Evolutionary conservation across 2,888 invertebrate species (phyloP), one percentile per base, ranked within the genome.

Genomic region (Leucozona laternaria): DNA sequence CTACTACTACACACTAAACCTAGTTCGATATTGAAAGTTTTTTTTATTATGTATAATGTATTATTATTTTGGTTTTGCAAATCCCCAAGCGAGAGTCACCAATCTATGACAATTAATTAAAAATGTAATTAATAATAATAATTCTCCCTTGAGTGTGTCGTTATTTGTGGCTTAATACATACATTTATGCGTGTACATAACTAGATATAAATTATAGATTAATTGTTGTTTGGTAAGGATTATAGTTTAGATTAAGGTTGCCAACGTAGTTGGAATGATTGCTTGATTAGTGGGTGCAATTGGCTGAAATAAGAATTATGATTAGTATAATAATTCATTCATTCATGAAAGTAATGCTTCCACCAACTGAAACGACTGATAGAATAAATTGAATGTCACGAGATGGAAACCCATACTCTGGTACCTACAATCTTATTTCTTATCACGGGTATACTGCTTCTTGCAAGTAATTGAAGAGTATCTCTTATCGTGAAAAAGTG

Each of bases 41-140:
- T 53, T 15, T 15, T 53, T 37, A 28, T 50, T 15, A 15, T 53
- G n/a, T n/a, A n/a, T n/a, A n/a, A n/a, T n/a, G n/a, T 20, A 48
- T 48, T 50, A 50, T 48, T 31, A 37, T 64, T 34, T 70, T 37
- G 37, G 34, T 34, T 53, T 64, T 45, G 11, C 40, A 78, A 31
- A 43, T 79, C 64, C 73, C 81, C 62, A 62, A 62, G 71, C 68
- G 57, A 66, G 60, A 81, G 78, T 70, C 81, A 81, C 78, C 85
- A 86, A 86, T 82, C 82, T 86, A n/a, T n/a, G 86, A 79, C 86
- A 86, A 86, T 86, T 82, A 86, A 86, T 86, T 86, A 86, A 81
- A 81, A 79, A 68, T 53, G 68, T 64, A 78, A 78, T 82, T 86
- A 86, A 86, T 86, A 82, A 86, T 75, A 75, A 82, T 75, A 75